Conservation (phyloP, 2,113 vertebrate genomes). For the Mobula hypostoma region DNA sequence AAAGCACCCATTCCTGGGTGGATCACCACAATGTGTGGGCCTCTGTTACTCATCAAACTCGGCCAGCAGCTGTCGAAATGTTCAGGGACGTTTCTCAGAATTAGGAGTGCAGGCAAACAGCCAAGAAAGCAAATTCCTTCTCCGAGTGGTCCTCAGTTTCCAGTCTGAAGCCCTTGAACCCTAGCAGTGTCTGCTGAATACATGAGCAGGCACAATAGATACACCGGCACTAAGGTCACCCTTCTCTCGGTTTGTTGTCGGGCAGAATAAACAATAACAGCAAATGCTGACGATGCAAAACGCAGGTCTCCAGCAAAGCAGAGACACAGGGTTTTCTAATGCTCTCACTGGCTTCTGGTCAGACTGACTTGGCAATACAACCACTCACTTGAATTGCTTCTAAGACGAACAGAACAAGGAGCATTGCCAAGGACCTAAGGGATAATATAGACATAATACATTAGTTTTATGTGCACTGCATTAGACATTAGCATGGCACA, state of each 20-base stretch:
- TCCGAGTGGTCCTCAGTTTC: neutral
- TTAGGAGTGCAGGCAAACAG: neutral
- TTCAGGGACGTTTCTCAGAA: slow-evolving; percentile 5
- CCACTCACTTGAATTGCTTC: neutral
- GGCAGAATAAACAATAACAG: neutral
- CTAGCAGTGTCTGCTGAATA: neutral
- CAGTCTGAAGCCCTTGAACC: no score
- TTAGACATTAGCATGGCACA: neutral
- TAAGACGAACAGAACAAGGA: neutral
- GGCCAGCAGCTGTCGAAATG: neutral
- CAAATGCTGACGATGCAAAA: neutral
- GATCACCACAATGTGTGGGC: neutral
- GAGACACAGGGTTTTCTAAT: neutral
- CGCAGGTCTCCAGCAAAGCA: neutral
- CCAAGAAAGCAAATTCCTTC: neutral
- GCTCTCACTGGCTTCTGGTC: neutral
- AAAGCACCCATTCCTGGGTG: neutral
- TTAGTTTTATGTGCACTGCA: neutral
- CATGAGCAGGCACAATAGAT: neutral
- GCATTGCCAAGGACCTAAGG: neutral
- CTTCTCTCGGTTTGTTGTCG: neutral
- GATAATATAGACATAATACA: neutral
- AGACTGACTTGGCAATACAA: neutral
- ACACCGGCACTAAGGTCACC: neutral
- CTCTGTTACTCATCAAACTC: neutral